A percentile compares a stretch with the other conserved stretches of the same genome.
Evolutionary conservation across 2,113 vertebrate genomes (phyloP).

Genomic region (Amphilophus citrinellus): DNA sequence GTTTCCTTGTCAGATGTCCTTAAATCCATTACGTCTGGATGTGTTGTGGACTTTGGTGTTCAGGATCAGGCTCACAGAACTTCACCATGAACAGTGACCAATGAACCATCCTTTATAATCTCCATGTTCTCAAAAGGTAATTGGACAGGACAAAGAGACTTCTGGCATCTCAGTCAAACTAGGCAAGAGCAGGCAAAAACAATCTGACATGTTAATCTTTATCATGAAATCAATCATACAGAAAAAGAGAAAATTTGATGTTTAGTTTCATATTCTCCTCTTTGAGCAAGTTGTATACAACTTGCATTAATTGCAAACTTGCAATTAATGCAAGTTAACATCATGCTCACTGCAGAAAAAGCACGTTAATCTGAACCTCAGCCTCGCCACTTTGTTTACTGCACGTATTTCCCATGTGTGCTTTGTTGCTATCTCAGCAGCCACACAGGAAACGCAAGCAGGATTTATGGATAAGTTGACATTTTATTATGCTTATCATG

Average conservation of each 20-base stretch:
- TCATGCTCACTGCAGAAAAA: background rate
- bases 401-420: background rate
- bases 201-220: background rate
- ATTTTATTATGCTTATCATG: slow-evolving; percentile 57
- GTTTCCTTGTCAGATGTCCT: too few species aligned
- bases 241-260: background rate
- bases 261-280: background rate
- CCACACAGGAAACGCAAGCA: background rate
- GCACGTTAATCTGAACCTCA: background rate
- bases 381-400: background rate
- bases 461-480: slow-evolving; percentile 47
- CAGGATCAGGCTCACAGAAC: background rate
- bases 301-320: background rate
- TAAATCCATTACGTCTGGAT: too few species aligned
- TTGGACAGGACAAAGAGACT: background rate
- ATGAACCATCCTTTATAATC: background rate
- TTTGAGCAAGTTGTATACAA: background rate
- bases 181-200: background rate
- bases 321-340: background rate
- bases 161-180: background rate
- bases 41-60: too few species aligned
- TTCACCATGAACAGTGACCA: background rate
- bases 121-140: background rate
- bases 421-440: slow-evolving; percentile 26
- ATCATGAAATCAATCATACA: background rate